phyloP scores from a whole-genome alignment of 2,797 vertebrate species.

The Hydrophis major region DNA sequence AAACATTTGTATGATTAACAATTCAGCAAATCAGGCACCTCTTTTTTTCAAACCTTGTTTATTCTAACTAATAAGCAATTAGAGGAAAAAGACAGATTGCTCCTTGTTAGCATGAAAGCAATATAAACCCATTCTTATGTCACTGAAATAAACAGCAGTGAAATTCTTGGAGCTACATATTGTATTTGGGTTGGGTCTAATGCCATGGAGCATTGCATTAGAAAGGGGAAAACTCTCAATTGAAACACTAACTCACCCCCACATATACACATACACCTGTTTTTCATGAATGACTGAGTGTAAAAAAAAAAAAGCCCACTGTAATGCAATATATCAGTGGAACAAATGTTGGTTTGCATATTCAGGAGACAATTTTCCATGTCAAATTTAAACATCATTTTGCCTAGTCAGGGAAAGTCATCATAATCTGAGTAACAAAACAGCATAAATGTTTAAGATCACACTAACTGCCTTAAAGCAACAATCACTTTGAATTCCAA shows the following conservation, averaged over 20 bases:
- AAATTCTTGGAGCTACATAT: neutral
- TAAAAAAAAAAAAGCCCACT: neutral
- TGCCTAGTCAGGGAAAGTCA: neutral
- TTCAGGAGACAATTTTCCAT: neutral
- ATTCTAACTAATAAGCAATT: neutral
- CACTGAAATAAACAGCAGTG: neutral
- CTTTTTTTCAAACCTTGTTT: slow-evolving; percentile 3
- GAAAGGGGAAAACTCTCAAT: neutral
- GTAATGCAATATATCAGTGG: neutral
- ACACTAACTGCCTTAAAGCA: neutral
- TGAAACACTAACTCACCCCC: neutral
- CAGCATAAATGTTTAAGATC: neutral
- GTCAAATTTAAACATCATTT: neutral
- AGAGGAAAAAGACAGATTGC: slow-evolving; percentile 5
- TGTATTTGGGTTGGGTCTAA: neutral
- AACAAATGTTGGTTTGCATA: neutral
- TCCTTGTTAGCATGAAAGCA: slow-evolving; percentile 20
- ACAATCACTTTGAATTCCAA: neutral
- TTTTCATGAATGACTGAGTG: neutral
- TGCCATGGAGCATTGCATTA: neutral
- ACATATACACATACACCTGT: neutral
- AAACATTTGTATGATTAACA: slow-evolving; percentile 19
- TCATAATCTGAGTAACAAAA: neutral
- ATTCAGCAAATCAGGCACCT: rapidly evolving
- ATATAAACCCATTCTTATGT: neutral